Percentiles rank a stretch among this genome's conserved stretches.
Conservation (phyloP, 2,797 vertebrate genomes). For the Acestrorhynchus altus region DNA sequence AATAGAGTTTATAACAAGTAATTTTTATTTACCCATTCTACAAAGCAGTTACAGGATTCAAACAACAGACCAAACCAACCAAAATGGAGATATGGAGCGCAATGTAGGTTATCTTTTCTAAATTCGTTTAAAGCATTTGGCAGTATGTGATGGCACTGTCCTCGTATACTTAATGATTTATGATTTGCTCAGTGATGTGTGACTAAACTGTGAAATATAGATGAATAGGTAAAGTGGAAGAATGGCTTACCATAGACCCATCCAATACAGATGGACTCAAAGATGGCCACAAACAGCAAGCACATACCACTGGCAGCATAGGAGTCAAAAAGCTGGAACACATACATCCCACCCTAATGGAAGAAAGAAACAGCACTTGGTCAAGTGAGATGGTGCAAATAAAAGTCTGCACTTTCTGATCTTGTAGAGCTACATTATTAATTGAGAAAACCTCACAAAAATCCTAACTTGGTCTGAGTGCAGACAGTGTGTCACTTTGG, state of each 20-base stretch:
- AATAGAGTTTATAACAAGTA: too few species aligned
- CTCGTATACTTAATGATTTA: slow-evolving; percentile 2
- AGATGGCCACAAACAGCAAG: slow-evolving; percentile 97
- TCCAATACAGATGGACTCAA: slow-evolving; percentile 97
- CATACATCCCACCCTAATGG: slow-evolving; percentile 95
- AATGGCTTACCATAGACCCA: slow-evolving; percentile 94
- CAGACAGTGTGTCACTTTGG: not conserved
- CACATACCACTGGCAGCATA: slow-evolving; percentile 99
- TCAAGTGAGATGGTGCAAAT: not conserved
- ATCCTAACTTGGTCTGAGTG: not conserved
- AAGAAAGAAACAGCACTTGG: slow-evolving; percentile 18
- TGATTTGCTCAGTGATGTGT: not conserved
- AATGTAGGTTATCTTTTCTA: too few species aligned
- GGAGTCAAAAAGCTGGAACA: slow-evolving; percentile 96
- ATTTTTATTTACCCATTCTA: too few species aligned
- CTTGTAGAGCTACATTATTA: not conserved
- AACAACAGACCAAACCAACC: too few species aligned
- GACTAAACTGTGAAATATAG: slow-evolving; percentile 6
- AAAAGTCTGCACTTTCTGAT: not conserved
- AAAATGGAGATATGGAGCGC: too few species aligned
- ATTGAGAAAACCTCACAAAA: not conserved
- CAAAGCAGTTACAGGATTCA: too few species aligned
- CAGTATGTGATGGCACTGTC: not conserved
- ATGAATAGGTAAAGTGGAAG: slow-evolving; percentile 10
- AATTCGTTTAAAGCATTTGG: too few species aligned